Evolutionary conservation across 2,113 vertebrate species (phyloP).

Genomic region (Pheucticus melanocephalus): DNA sequence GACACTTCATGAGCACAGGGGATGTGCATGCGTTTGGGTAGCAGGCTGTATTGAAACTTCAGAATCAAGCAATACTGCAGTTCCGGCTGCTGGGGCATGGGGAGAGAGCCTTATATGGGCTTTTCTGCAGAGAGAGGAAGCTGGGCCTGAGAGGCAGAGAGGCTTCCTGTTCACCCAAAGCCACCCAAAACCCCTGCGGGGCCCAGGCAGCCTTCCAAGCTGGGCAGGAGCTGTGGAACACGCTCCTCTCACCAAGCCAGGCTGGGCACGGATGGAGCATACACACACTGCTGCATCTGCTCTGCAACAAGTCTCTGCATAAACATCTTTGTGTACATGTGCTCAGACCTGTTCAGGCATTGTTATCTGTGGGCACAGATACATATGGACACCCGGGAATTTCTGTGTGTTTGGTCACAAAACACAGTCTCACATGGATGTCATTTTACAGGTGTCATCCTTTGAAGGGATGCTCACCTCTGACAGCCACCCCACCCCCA

Average conservation of each 20-base stretch:
- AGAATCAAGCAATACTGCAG: not conserved
- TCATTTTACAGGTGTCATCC: not conserved
- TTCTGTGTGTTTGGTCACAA: not conserved
- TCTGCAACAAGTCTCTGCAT: not conserved
- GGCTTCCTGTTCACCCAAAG: conserved; percentile 69
- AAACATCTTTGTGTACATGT: not conserved
- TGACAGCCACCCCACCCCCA: not conserved
- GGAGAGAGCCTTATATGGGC: conserved; percentile 71
- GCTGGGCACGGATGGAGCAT: not conserved
- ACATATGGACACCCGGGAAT: rapidly evolving
- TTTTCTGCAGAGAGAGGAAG: conserved; percentile 68
- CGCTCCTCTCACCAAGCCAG: not conserved
- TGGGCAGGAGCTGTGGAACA: not conserved
- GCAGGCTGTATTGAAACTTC: conserved; percentile 25
- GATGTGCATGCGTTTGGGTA: not conserved
- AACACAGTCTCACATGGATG: not conserved
- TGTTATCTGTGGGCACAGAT: not conserved
- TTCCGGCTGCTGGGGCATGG: not conserved
- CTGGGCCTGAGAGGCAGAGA: not conserved
- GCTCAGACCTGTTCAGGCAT: not conserved
- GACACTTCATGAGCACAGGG: not conserved
- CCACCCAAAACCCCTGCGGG: not conserved
- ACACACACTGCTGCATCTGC: not conserved
- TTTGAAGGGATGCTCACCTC: not conserved
- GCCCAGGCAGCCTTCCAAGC: not conserved